Evolutionary conservation across 2,113 vertebrate genomes (phyloP), one percentile per base, ranked within the genome.

Genomic region (Paratilapia polleni): DNA sequence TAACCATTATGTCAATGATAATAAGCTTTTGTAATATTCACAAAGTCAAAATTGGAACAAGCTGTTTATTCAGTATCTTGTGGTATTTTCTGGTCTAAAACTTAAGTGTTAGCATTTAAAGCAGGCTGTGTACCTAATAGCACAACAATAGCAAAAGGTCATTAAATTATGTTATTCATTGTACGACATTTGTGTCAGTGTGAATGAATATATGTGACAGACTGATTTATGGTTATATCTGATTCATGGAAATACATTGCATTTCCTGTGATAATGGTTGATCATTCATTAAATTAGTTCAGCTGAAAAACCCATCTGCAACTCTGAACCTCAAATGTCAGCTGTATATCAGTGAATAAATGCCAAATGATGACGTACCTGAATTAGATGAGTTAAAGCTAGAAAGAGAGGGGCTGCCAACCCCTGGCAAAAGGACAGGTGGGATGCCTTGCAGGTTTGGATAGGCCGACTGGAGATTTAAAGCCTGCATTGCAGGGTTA

Each of bases 331-430:
- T 59, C 3, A 77, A 54, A 75, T 41, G 36, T 52, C 3, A 73
- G 9, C 63, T 24, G 2, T 26, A 36, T 47, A 59, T 83, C 19
- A 83, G 26, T 64, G 59, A 60, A 70, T 57, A 10, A 57, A 47
- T 76, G 54, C 26, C 56, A 87, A 64, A 56, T 61, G 28, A 74
- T 81, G 56, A 96, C 96, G 86, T 97, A 99, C 98, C 98, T 99
- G 98, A 98, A 96, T 98, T 99, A 82, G 97, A 97, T 94, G 98
- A 97, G 95, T 97, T 98, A 95, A 99, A 99, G 95, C 98, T 97
- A 88, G 98, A 97, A 93, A 99, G 94, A 90, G 98, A 99, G 31
- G 98, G 97, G 94, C 97, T 99, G 93, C 97, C 98, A 95, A 99
- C 97, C 93, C 98, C 97, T 61, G 98, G 97, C 93, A 99, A 96